Conservation (phyloP, 92 coral and sea anemone genomes). For the Palythoa grandis region DNA sequence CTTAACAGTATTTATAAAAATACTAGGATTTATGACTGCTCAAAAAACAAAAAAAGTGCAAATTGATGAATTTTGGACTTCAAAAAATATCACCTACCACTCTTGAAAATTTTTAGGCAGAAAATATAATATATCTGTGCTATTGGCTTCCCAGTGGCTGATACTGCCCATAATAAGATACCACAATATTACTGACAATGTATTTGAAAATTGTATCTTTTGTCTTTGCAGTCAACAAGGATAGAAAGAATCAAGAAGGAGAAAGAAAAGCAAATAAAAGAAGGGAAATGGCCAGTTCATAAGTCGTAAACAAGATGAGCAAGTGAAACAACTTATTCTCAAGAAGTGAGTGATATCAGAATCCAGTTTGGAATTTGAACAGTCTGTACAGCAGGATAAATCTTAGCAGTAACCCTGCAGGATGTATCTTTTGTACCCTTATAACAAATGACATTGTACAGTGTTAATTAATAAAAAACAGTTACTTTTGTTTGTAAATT, state of each 20-base stretch:
- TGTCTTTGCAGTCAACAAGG: constrained; percentile 30
- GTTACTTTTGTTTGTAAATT: neutral
- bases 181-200: too few species aligned
- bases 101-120: too few species aligned
- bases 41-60: too few species aligned
- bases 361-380: too few species aligned
- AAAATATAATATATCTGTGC: too few species aligned
- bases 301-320: neutral
- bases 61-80: too few species aligned
- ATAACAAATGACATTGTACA: constrained; percentile 1
- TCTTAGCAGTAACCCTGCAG: neutral
- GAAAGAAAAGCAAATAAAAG: constrained; percentile 23
- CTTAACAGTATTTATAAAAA: too few species aligned
- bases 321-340: neutral
- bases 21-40: too few species aligned
- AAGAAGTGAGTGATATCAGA: neutral
- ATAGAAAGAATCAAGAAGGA: constrained; percentile 42
- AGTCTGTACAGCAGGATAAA: neutral
- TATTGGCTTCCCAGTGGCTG: too few species aligned
- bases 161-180: too few species aligned
- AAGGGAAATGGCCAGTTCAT: constrained; percentile 39
- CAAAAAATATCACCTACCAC: too few species aligned
- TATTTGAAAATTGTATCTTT: neutral
- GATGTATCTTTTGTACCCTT: neutral
- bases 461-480: constrained; percentile 28